Evolutionary conservation across 2,113 vertebrate species (phyloP).

Genomic region (Notarius lentiginosus): DNA sequence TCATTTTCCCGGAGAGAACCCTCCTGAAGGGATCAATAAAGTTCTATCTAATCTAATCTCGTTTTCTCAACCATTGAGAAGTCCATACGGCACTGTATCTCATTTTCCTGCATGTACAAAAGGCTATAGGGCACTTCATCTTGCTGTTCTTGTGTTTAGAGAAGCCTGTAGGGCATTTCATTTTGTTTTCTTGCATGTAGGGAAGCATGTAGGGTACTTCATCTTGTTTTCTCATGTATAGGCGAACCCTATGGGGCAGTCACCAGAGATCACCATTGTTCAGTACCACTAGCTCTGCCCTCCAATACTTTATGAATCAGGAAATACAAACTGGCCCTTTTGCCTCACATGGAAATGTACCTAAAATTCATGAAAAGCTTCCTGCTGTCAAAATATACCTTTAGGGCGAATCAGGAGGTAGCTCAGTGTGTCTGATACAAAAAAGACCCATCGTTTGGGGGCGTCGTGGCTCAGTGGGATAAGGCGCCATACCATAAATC

Average conservation of each 20-base stretch:
- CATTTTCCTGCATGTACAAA: not conserved
- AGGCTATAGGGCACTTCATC: not conserved
- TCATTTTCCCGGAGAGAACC: not conserved
- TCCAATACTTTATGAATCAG: not conserved
- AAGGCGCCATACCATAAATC: too few species aligned
- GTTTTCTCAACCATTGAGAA: not conserved
- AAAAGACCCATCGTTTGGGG: not conserved
- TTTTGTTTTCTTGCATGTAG: not conserved
- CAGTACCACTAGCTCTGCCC: not conserved
- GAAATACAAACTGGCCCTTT: not conserved
- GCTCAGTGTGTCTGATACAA: not conserved
- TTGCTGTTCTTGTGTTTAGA: not conserved
- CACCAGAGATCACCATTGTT: not conserved
- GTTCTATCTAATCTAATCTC: not conserved
- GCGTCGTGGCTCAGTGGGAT: too few species aligned
- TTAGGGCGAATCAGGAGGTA: not conserved
- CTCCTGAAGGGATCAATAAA: too few species aligned
- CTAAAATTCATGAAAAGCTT: too few species aligned
- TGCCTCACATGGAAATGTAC: not conserved
- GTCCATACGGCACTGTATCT: not conserved
- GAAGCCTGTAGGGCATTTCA: not conserved
- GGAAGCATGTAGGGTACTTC: not conserved
- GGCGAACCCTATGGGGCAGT: too few species aligned
- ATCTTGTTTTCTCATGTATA: not conserved
- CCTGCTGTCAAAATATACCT: not conserved